Conservation (phyloP, 2,113 vertebrate species). For the Thinocorus orbignyianus region DNA sequence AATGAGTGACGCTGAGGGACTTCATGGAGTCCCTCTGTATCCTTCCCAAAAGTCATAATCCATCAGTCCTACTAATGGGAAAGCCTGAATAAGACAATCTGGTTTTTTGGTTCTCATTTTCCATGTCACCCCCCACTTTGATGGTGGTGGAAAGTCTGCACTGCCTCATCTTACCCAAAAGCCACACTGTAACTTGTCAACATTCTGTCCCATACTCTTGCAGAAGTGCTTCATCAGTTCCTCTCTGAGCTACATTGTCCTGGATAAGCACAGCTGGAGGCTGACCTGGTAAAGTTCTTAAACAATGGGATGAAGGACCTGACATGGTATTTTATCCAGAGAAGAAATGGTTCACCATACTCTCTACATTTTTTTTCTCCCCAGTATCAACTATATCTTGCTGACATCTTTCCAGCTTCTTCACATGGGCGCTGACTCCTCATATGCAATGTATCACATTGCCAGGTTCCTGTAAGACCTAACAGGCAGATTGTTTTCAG, state of each 20-base stretch:
- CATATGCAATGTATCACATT: rapidly evolving
- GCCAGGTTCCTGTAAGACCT: not conserved
- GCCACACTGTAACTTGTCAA: not conserved
- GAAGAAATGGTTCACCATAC: not conserved
- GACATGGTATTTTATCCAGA: not conserved
- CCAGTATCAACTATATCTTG: not conserved
- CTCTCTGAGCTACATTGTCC: not conserved
- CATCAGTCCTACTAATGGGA: not conserved
- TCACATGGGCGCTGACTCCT: not conserved
- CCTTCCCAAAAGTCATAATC: not conserved
- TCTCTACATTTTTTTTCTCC: not conserved
- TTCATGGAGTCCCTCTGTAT: not conserved
- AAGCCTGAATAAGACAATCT: not conserved
- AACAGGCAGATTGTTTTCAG: not conserved
- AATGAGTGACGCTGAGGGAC: not conserved
- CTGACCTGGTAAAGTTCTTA: not conserved
- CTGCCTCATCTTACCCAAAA: not conserved
- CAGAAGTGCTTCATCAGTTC: not conserved
- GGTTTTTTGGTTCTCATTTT: not conserved
- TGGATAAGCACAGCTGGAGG: not conserved
- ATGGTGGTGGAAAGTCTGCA: not conserved
- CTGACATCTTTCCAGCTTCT: rapidly evolving
- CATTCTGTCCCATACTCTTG: not conserved
- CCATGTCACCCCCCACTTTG: not conserved
- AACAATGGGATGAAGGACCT: not conserved